Conservation (phyloP, 2,797 vertebrate genomes). For the Basileuterus tristriatus region DNA sequence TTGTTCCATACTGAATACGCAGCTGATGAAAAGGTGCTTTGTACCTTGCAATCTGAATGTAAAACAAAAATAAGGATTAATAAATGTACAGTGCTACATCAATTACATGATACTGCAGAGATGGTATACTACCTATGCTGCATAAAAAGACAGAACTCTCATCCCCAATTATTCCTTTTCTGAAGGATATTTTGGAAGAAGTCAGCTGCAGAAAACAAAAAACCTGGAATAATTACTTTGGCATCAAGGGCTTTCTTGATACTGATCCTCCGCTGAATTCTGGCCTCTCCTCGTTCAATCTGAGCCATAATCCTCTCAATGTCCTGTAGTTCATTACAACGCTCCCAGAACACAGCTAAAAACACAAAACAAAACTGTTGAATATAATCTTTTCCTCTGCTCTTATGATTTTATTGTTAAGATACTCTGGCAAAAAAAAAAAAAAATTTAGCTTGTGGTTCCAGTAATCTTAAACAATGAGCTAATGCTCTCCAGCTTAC, state of each 20-base stretch:
- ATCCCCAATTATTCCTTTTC: neutral
- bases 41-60: slow-evolving; percentile 84
- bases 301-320: slow-evolving; percentile 90
- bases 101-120: neutral
- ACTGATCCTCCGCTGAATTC: slow-evolving; percentile 88
- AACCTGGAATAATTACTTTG: slow-evolving; percentile 76
- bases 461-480: neutral
- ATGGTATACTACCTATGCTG: neutral
- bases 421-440: neutral
- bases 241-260: slow-evolving; percentile 89
- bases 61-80: neutral
- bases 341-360: slow-evolving; percentile 88
- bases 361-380: slow-evolving; percentile 27
- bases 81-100: neutral
- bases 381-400: neutral
- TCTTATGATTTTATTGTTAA: neutral
- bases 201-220: neutral
- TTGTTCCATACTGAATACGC: slow-evolving; percentile 87
- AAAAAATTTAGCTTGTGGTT: neutral
- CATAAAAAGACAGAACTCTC: neutral
- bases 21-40: slow-evolving; percentile 89
- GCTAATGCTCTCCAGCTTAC: neutral
- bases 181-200: neutral
- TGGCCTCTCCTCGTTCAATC: slow-evolving; percentile 87
- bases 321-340: slow-evolving; percentile 88